Evolutionary conservation across 2,797 vertebrate species (phyloP).

Genomic region (Neomorphus geoffroyi): DNA sequence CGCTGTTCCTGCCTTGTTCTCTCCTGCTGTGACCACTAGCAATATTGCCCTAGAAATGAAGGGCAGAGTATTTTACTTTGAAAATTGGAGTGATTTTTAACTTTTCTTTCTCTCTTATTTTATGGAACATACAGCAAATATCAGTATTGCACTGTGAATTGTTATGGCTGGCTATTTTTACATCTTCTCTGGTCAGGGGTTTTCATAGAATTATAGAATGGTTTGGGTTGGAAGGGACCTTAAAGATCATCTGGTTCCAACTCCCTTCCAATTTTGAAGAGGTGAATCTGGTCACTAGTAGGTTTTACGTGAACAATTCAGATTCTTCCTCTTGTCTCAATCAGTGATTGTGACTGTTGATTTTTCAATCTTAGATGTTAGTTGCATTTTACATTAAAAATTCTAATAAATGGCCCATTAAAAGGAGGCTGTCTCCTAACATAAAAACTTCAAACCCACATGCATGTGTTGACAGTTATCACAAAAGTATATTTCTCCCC

Average conservation of each 20-base stretch:
- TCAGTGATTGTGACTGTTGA: neutral
- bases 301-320: neutral
- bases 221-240: no score
- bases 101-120: neutral
- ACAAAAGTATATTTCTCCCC: neutral
- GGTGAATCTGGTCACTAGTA: neutral
- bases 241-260: no score
- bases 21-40: neutral
- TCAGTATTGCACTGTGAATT: neutral
- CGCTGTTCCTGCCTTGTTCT: neutral
- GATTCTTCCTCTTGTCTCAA: neutral
- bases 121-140: neutral
- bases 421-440: neutral
- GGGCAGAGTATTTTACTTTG: neutral
- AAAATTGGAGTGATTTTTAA: neutral
- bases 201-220: no score
- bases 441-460: neutral
- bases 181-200: neutral
- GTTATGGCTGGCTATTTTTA: neutral
- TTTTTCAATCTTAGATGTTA: neutral
- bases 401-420: neutral
- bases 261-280: neutral
- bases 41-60: neutral
- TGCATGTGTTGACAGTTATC: neutral
- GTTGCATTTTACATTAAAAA: neutral